Base-by-base conservation (phyloP, 2,888 invertebrate species). In the Oscheius sp. region DNA sequence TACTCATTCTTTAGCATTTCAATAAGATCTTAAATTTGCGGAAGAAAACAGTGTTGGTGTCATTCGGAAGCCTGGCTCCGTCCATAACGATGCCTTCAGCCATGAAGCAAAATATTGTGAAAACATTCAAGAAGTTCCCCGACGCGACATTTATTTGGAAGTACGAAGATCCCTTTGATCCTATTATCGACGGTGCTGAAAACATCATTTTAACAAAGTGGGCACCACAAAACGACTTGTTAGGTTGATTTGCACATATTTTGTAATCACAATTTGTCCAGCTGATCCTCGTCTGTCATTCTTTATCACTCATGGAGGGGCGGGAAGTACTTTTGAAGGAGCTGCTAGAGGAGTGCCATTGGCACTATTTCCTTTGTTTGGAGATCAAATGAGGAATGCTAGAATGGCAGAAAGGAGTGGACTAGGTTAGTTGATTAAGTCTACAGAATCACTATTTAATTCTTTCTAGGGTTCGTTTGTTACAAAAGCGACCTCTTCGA, bases 161-260 rank as follows among this genome's bases (percentile, higher is more conserved):
- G 44, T 78, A 77, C 59, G 80, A 80, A 41, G 70, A 72, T 26
- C 64, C 67, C 2, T 69, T 72, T 30, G 69, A 71, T 2, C 17
- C 32, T 0, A 14, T 73, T 17, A 59, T 49, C 22, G 47, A 57
- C 12, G 65, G 67, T 28, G 62, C 69, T 28, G 61, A 32, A n/a
- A 76, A 76, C 47, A 67, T 76, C 14, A 56, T 68, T 17, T 66
- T 72, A 26, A 70, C 62, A 32, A 68, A 70, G 33, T 76, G 75
- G 75, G 67, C 87, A 45, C 87, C 87, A 6, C 87, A 87, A 62
- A 86, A 83, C 63, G 87, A 87, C 73, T 77, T 87, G 22, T 72
- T 87, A 22, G 74, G 76, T 76, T 17, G 47, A 67, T 26, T 4
- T 28, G 36, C 6, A 56, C 8, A 12, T 14, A 20, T 20, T n/a